phyloP scores from a whole-genome alignment of 2,113 vertebrate species.

The Oreochromis tanganicae region DNA sequence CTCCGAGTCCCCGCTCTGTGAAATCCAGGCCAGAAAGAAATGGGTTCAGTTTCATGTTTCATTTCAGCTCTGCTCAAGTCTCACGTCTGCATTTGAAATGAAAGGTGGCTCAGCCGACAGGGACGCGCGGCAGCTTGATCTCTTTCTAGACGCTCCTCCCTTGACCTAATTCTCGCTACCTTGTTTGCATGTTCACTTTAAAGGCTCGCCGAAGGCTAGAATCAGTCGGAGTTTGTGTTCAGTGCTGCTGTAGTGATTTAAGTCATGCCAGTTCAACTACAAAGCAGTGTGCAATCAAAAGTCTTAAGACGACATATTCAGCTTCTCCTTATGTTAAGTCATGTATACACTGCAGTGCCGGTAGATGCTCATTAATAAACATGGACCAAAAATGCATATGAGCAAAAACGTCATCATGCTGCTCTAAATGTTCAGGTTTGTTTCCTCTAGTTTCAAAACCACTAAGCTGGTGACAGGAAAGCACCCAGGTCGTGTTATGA shows the following conservation, averaged over 20 bases:
- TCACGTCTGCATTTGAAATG: background rate
- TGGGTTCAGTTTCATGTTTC: background rate
- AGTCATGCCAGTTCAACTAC: background rate
- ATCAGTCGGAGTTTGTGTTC: background rate
- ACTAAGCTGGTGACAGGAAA: background rate
- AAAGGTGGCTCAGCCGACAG: background rate
- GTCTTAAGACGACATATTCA: background rate
- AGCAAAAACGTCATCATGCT: background rate
- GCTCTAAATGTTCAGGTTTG: background rate
- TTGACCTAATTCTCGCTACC: background rate
- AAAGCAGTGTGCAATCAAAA: background rate
- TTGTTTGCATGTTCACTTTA: background rate
- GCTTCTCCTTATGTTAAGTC: background rate
- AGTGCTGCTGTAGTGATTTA: background rate
- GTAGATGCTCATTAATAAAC: background rate
- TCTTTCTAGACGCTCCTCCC: background rate
- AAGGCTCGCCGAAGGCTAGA: background rate
- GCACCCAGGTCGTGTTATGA: fast-evolving
- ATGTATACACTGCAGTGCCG: fast-evolving
- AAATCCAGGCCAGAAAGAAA: background rate
- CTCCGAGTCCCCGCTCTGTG: background rate
- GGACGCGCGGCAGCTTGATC: background rate
- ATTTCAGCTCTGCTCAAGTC: background rate
- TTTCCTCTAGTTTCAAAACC: background rate
- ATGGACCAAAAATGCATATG: background rate